Evolutionary conservation across 2,113 vertebrate genomes (phyloP).

Genomic region (Axis porcinus): DNA sequence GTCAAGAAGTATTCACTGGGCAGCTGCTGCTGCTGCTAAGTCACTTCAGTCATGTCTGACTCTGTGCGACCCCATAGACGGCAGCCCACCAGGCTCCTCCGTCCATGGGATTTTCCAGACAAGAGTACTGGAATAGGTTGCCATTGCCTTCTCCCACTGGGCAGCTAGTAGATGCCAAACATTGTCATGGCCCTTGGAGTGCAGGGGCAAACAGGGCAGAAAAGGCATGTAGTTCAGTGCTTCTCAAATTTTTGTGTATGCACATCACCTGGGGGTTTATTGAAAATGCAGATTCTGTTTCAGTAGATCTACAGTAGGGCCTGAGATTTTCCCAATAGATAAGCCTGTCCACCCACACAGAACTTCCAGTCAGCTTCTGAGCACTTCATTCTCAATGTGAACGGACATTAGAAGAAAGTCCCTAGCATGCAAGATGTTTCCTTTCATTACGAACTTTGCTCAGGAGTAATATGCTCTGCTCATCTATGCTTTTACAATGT

Average conservation of each 20-base stretch:
- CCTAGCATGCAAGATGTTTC: neutral
- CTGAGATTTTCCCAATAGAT: neutral
- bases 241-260: neutral
- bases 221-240: neutral
- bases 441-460: neutral
- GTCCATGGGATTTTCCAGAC: too few species aligned
- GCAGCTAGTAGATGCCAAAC: neutral
- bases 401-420: neutral
- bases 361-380: neutral
- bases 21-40: neutral
- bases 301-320: neutral
- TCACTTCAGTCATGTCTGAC: neutral
- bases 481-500: neutral
- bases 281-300: neutral
- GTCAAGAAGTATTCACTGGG: neutral
- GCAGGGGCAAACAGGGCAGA: neutral
- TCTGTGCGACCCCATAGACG: rapidly evolving
- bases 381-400: neutral
- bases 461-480: neutral
- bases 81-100: neutral
- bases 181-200: neutral
- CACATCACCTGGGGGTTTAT: neutral
- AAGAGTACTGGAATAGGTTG: too few species aligned
- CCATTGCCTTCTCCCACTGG: neutral
- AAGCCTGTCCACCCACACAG: neutral